phyloP scores from a whole-genome alignment of 2,797 vertebrate species.

The Clarias pachynema region DNA sequence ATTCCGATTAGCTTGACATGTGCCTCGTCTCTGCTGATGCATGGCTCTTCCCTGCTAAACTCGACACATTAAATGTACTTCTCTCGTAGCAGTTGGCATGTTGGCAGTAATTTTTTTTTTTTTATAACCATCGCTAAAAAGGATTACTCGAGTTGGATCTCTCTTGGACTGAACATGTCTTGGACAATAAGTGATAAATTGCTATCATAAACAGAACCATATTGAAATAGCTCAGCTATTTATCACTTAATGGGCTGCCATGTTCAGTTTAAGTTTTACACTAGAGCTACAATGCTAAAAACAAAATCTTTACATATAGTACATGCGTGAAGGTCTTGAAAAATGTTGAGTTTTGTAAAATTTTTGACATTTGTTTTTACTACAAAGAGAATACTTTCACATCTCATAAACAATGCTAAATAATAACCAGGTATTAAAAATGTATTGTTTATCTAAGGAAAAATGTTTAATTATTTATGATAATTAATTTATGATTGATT shows the following conservation, averaged over 20 bases:
- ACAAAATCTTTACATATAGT: background rate
- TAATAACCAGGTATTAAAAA: background rate
- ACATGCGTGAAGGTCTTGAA: background rate
- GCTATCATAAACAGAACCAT: background rate
- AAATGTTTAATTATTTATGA: background rate
- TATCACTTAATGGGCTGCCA: background rate
- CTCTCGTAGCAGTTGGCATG: background rate
- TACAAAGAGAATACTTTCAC: no score
- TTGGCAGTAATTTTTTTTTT: slow-evolving; percentile 40
- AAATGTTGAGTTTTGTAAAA: background rate
- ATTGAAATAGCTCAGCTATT: background rate
- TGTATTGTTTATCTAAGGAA: background rate
- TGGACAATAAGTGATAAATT: background rate
- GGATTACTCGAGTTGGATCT: slow-evolving; percentile 18
- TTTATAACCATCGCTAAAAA: slow-evolving; percentile 33
- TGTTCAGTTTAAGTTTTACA: background rate
- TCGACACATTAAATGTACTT: slow-evolving; percentile 19
- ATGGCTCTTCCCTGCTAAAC: slow-evolving; percentile 16
- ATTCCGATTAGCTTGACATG: slow-evolving; percentile 33
- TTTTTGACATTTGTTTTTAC: background rate
- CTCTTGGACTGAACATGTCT: slow-evolving; percentile 1
- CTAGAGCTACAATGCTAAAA: background rate
- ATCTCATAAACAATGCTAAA: background rate
- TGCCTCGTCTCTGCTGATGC: slow-evolving; percentile 8
- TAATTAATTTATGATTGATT: no score